phyloP scores from a whole-genome alignment of 1,140 invertebrate species.

The Diorhabda elongata region DNA sequence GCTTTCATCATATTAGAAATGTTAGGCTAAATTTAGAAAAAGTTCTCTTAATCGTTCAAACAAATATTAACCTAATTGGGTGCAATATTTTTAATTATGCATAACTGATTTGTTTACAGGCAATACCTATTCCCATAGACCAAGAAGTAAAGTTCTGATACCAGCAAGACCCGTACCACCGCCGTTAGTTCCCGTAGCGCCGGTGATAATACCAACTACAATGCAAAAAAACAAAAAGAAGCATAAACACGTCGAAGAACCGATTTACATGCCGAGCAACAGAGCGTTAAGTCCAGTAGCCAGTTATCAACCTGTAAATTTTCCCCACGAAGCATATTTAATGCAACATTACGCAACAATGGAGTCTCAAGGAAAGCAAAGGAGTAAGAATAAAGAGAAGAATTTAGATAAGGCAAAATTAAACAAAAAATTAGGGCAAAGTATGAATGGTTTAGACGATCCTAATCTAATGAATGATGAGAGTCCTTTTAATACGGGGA shows the following conservation, averaged over 20 bases:
- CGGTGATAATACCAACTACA: constrained; percentile 41
- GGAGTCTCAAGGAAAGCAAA: constrained; percentile 46
- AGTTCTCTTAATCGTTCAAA: too few species aligned
- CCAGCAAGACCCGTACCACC: constrained; percentile 45
- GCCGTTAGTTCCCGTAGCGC: constrained; percentile 44
- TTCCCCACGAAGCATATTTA: constrained; percentile 59
- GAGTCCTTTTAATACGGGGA: constrained; percentile 78
- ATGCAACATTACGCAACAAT: constrained; percentile 58
- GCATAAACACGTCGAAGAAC: constrained; percentile 52
- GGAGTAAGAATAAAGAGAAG: constrained; percentile 42
- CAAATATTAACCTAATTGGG: too few species aligned
- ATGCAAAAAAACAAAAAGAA: constrained; percentile 37
- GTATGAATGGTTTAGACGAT: constrained; percentile 55
- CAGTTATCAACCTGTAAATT: constrained; percentile 59
- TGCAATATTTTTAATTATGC: too few species aligned
- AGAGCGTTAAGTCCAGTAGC: constrained; percentile 57
- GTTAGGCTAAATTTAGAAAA: too few species aligned
- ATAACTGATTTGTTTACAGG: constrained; percentile 19
- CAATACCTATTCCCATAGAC: constrained; percentile 40
- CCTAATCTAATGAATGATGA: constrained; percentile 59
- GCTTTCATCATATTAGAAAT: too few species aligned
- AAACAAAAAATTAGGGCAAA: constrained; percentile 52
- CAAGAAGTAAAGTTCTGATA: constrained; percentile 45
- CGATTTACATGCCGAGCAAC: constrained; percentile 58
- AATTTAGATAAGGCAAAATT: constrained; percentile 42